Percentiles rank a stretch among this genome's conserved stretches.
phyloP scores from a whole-genome alignment of 2,797 vertebrate genomes.

The Erethizon dorsatum region DNA sequence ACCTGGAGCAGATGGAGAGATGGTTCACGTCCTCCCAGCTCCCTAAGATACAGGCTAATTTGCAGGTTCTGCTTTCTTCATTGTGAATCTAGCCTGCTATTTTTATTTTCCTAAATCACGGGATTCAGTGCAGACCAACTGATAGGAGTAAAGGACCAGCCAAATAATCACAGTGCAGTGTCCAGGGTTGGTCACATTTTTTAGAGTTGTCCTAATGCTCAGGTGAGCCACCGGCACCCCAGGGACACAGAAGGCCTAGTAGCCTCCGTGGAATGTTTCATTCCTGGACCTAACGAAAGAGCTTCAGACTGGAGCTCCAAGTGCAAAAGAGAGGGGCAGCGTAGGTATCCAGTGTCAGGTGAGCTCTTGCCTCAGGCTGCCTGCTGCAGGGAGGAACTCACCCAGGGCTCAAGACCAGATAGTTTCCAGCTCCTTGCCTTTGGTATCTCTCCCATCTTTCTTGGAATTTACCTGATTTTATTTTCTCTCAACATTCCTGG shows the following conservation, averaged over 20 bases:
- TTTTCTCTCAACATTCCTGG: not conserved
- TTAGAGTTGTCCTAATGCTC: not conserved
- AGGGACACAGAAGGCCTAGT: no score
- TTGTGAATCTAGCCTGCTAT: not conserved
- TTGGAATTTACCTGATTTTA: conserved; percentile 38
- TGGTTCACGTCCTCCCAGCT: not conserved
- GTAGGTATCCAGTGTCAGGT: accelerated
- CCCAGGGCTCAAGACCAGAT: not conserved
- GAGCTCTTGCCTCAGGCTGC: not conserved
- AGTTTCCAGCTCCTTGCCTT: not conserved
- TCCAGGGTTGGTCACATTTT: not conserved
- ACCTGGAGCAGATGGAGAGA: not conserved
- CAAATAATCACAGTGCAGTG: not conserved
- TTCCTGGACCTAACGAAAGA: not conserved
- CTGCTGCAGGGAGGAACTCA: not conserved
- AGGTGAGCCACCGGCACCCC: not conserved
- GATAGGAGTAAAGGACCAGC: not conserved
- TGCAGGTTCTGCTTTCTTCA: not conserved
- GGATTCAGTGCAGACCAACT: not conserved
- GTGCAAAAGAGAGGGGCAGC: not conserved
- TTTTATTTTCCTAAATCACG: not conserved
- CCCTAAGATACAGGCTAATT: not conserved
- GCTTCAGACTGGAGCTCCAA: not conserved
- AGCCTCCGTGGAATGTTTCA: not conserved
- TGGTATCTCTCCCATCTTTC: not conserved